Conservation (phyloP, 2,888 invertebrate species). For the Amiota mariae region DNA sequence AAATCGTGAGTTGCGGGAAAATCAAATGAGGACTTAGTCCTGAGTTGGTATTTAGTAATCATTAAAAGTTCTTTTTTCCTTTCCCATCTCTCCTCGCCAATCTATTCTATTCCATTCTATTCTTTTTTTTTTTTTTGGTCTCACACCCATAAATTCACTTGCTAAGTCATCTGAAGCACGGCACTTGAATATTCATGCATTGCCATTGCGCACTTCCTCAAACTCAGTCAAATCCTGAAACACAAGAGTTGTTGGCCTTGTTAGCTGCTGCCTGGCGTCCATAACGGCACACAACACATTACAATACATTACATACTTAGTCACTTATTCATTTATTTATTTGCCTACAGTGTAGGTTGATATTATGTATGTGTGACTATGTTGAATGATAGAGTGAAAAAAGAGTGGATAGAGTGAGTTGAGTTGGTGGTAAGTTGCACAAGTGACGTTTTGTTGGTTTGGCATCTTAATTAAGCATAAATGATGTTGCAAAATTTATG, state of each 20-base stretch:
- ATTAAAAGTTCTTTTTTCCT: conserved; percentile 29
- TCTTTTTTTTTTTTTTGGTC: no score
- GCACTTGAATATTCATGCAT: conserved; percentile 54
- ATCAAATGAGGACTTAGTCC: conserved; percentile 25
- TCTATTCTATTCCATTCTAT: no score
- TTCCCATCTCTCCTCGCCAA: conserved; percentile 38
- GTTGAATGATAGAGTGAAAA: no score
- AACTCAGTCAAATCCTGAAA: conserved; percentile 32
- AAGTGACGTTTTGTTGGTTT: conserved; percentile 37
- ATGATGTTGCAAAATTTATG: conserved; percentile 68
- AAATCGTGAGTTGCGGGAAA: conserved; percentile 57
- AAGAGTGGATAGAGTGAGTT: not conserved
- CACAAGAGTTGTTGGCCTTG: no score
- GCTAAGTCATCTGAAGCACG: not conserved
- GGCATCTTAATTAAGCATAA: conserved; percentile 68
- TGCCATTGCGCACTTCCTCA: conserved; percentile 31
- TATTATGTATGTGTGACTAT: not conserved
- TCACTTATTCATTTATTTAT: conserved; percentile 60
- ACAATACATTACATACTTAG: conserved; percentile 29
- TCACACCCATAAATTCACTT: not conserved
- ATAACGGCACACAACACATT: no score
- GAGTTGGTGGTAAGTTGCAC: not conserved
- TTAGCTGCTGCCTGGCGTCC: no score
- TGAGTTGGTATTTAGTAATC: conserved; percentile 14
- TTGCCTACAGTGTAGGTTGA: conserved; percentile 28